phyloP scores from a whole-genome alignment of 2,888 invertebrate species.

The Ornithoptera alexandrae region DNA sequence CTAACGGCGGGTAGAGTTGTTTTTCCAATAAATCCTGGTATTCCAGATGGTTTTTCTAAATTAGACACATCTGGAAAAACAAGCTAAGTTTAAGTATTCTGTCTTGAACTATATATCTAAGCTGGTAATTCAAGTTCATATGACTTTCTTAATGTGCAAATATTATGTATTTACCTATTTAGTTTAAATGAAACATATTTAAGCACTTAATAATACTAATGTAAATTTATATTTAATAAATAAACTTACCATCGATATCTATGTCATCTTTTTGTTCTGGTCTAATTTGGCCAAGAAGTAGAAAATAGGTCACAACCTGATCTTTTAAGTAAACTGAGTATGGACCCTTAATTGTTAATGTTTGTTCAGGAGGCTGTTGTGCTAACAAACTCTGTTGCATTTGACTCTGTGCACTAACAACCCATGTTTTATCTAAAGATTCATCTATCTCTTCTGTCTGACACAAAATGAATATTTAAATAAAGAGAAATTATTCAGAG shows the following conservation, averaged over 20 bases:
- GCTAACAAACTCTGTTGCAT: conserved; percentile 85
- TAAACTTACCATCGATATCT: conserved; percentile 83
- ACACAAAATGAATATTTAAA: conserved; percentile 15
- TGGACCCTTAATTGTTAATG: conserved; percentile 91
- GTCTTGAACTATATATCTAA: too few relatives aligned
- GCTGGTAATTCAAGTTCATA: too few relatives aligned
- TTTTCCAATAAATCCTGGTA: conserved; percentile 70
- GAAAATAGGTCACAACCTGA: conserved; percentile 89
- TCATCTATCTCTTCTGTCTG: conserved; percentile 86
- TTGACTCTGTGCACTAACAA: conserved; percentile 92
- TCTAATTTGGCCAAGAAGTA: conserved; percentile 84
- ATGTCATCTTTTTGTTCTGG: conserved; percentile 63
- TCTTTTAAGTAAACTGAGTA: conserved; percentile 89
- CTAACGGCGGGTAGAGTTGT: conserved; percentile 69
- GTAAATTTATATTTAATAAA: neutral
- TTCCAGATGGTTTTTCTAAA: conserved; percentile 80
- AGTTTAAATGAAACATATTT: too few relatives aligned
- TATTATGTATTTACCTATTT: too few relatives aligned
- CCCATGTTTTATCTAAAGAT: conserved; percentile 93
- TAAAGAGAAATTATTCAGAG: neutral
- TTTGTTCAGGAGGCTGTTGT: conserved; percentile 79
- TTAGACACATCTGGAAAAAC: conserved; percentile 84
- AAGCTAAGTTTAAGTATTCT: neutral
- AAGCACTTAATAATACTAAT: neutral
- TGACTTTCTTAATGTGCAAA: too few relatives aligned